These are phyloP conservation scores for Bugulina stolonifera DNA, from an alignment of 2,888 invertebrate genomes.

Conservation along the genomic window DNA sequence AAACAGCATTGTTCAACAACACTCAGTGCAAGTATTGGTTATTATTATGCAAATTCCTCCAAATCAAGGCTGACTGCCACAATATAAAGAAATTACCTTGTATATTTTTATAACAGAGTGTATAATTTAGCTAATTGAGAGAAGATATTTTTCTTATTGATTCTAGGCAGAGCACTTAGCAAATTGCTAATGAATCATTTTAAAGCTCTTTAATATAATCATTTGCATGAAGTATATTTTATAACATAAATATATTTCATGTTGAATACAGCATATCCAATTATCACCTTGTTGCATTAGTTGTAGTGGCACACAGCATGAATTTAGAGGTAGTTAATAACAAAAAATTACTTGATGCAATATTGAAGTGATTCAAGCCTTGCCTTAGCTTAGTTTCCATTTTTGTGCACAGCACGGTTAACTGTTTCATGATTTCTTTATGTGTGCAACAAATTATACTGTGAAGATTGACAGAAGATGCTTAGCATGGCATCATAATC, in stretches of 20 bases:
- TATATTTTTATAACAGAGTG: neutral
- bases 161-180: neutral
- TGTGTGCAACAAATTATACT: neutral
- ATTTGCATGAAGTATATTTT: neutral
- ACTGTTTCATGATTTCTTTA: slow-evolving; percentile 26
- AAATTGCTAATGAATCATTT: slow-evolving; percentile 12
- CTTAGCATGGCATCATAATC: slow-evolving; percentile 6
- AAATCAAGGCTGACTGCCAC: no score
- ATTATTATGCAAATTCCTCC: no score
- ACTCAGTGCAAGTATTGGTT: no score
- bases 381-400: neutral
- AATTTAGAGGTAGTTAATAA: neutral
- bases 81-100: neutral
- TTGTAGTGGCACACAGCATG: slow-evolving; percentile 18
- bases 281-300: slow-evolving; percentile 23
- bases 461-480: slow-evolving; percentile 12
- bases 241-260: neutral
- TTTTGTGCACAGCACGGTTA: slow-evolving; percentile 11
- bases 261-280: neutral
- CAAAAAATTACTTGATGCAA: slow-evolving; percentile 16
- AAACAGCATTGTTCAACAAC: no score
- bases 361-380: neutral
- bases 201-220: neutral
- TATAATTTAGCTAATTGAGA: neutral
- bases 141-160: slow-evolving; percentile 19